Evolutionary conservation across 2,113 vertebrate species (phyloP).

Genomic region (Rhynchopsitta pachyrhyncha): DNA sequence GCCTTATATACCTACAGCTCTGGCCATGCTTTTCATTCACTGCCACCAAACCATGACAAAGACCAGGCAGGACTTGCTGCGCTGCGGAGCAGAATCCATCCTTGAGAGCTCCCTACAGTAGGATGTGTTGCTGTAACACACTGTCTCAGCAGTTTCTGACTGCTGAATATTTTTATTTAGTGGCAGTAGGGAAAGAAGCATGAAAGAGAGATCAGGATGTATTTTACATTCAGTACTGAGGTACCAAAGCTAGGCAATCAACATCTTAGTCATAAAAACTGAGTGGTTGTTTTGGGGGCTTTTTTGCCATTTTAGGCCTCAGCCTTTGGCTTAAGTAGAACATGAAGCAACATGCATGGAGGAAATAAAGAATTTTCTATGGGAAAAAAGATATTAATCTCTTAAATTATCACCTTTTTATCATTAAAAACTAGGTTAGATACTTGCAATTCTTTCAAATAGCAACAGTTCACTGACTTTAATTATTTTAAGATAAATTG

Average conservation of each 20-base stretch:
- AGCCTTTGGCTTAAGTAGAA: not conserved
- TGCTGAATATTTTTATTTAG: not conserved
- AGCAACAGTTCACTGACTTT: not conserved
- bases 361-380: not conserved
- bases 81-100: not conserved
- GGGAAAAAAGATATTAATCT: not conserved
- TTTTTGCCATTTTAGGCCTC: not conserved
- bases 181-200: not conserved
- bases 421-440: not conserved
- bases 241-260: not conserved
- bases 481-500: not conserved
- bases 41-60: not conserved
- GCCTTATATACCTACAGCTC: not conserved
- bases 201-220: not conserved
- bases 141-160: not conserved
- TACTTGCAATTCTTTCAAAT: not conserved
- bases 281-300: not conserved
- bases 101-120: not conserved
- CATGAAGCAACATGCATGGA: not conserved
- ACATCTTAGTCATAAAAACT: not conserved
- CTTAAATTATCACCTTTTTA: not conserved
- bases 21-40: accelerated
- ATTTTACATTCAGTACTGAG: not conserved
- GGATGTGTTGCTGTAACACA: not conserved
- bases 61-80: not conserved